Conservation (phyloP, 1,140 invertebrate species). For the Eriosoma lanigerum region DNA sequence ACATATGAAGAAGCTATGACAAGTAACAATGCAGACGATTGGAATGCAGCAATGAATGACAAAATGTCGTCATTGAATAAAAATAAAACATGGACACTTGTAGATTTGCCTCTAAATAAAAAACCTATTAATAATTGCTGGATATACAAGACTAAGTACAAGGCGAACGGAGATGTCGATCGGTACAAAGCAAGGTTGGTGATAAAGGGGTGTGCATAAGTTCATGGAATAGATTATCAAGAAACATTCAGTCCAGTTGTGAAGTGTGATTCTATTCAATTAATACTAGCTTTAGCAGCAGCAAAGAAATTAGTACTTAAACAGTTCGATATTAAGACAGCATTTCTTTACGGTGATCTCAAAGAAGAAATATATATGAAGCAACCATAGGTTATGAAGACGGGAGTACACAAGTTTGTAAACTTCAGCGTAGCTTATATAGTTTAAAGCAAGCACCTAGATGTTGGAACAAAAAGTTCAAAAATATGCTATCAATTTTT, state of each 20-base stretch:
- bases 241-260: slow-evolving; percentile 58
- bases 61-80: slow-evolving; percentile 57
- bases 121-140: slow-evolving; percentile 57
- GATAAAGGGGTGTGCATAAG: slow-evolving; percentile 59
- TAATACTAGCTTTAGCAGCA: slow-evolving; percentile 58
- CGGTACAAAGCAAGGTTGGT: slow-evolving; percentile 60
- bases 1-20: slow-evolving; percentile 26
- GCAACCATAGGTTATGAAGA: slow-evolving; percentile 57
- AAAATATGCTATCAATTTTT: slow-evolving; percentile 53
- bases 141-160: slow-evolving; percentile 58
- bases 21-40: slow-evolving; percentile 52
- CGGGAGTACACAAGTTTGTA: slow-evolving; percentile 56
- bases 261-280: slow-evolving; percentile 56
- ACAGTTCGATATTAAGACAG: slow-evolving; percentile 58
- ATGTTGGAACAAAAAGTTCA: slow-evolving; percentile 56
- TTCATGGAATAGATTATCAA: slow-evolving; percentile 57
- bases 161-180: slow-evolving; percentile 55
- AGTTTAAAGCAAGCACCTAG: slow-evolving; percentile 57
- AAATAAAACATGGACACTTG: slow-evolving; percentile 58
- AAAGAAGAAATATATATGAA: slow-evolving; percentile 58
- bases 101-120: slow-evolving; percentile 55
- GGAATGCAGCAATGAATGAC: slow-evolving; percentile 57
- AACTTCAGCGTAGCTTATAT: slow-evolving; percentile 58
- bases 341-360: slow-evolving; percentile 58
- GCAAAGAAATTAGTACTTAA: slow-evolving; percentile 56